Evolutionary conservation across 2,797 vertebrate species (phyloP), one percentile per base, ranked within the genome.

Genomic region (Rhabdomys pumilio): DNA sequence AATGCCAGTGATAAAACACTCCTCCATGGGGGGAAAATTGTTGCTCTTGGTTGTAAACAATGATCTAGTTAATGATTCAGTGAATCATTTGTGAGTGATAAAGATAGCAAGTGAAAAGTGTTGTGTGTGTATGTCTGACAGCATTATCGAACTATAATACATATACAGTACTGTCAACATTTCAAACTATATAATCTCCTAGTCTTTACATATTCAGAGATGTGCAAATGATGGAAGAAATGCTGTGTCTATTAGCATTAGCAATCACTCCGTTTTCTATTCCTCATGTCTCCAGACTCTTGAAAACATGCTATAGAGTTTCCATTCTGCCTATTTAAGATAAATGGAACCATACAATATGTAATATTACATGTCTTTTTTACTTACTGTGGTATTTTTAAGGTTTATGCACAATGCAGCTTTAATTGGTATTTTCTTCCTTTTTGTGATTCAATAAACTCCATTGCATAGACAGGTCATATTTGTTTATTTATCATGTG

Each of bases 21-120:
- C 38, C 15, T 82, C 22, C 13, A 22, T 55, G 61, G 47, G 24
- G 72, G 85, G 92, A 79, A 61, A 95, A 86, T 3, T 87, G n/a
- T 44, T 86, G 53, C 41, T 91, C 57, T 77, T 88, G 80, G 14
- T 59, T 95, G 44, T 96, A 97, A 95, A 96, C 75, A 92, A 83
- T 80, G 59, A 76, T 93, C 57, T 83, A 77, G 44, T 89, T 57
- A 93, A 93, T 65, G 31, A 76, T 95, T 96, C 73, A 89, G 81
- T 57, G 73, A 95, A 93, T 94, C 89, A 86, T 85, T 85, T 81
- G 65, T 92, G 81, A 96, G 89, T 76, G 73, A 75, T 82, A 97
- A 95, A 81, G 44, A 59, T 50, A 85, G 38, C 38, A 29, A 92
- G n/a, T 57, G 67, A 82, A 88, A 90, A 90, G 2, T 61, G 72